Evolutionary conservation across 2,888 invertebrate species (phyloP).

Genomic region (Rutpela maculata): DNA sequence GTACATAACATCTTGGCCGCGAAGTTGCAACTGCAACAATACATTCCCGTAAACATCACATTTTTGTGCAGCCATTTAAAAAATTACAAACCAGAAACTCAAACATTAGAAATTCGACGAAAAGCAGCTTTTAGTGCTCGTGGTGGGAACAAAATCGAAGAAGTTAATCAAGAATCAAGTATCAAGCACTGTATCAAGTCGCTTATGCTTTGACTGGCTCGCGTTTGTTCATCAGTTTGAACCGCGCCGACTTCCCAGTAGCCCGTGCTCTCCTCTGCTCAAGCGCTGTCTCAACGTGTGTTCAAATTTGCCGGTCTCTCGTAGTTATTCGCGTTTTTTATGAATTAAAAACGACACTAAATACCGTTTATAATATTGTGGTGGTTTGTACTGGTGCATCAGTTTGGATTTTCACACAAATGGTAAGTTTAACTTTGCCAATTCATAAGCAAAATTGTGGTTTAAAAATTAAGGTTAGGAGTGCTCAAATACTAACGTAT

Average conservation of each 20-base stretch:
- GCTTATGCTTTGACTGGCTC: conserved; percentile 26
- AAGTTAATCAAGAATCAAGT: conserved; percentile 40
- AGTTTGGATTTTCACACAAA: conserved; percentile 24
- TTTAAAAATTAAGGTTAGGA: conserved; percentile 1
- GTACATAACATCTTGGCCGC: neutral
- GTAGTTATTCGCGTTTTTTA: conserved; percentile 16
- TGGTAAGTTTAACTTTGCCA: conserved; percentile 24
- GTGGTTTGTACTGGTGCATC: neutral
- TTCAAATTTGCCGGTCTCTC: conserved; percentile 36
- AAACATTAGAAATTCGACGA: conserved; percentile 20
- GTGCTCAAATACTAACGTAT: neutral
- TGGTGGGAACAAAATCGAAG: conserved; percentile 27
- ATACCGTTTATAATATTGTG: conserved; percentile 14
- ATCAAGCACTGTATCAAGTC: conserved; percentile 23
- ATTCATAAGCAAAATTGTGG: neutral
- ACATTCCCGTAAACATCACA: neutral
- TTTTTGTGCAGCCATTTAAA: neutral
- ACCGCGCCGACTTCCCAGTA: conserved; percentile 39
- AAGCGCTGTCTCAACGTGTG: conserved; percentile 36
- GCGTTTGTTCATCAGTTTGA: conserved; percentile 41
- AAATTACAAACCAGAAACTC: neutral
- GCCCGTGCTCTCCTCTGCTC: conserved; percentile 33
- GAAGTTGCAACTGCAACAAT: neutral
- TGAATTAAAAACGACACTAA: conserved; percentile 34
- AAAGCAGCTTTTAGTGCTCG: conserved; percentile 9